These are phyloP conservation scores for Prosapia bicincta DNA, from an alignment of 2,888 invertebrate species.

Conservation along the genomic window DNA sequence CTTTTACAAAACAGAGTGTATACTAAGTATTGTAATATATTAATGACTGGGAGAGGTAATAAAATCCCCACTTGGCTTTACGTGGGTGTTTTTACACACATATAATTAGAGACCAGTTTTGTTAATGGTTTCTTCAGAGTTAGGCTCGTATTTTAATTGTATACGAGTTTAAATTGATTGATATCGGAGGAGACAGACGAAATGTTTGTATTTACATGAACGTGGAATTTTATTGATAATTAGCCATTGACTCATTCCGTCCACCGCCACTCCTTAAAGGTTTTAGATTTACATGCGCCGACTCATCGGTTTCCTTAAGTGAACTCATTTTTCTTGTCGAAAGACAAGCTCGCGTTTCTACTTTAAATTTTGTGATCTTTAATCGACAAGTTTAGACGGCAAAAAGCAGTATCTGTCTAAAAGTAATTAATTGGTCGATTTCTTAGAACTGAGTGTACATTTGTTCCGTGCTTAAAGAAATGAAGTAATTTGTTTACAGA, in stretches of 20 bases:
- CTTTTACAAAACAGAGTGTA: not conserved
- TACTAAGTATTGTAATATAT: not conserved
- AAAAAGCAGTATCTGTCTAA: no score
- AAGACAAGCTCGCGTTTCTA: no score
- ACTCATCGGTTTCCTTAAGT: not conserved
- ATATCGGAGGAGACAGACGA: not conserved
- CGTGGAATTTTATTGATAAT: conserved; percentile 2
- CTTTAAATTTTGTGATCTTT: no score
- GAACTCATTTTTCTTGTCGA: not conserved
- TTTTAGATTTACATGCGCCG: not conserved
- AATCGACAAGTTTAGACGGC: no score
- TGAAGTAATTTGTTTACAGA: no score
- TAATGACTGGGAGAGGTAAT: not conserved
- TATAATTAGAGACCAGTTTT: not conserved
- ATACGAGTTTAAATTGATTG: not conserved
- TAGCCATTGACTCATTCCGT: not conserved
- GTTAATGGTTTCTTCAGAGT: not conserved
- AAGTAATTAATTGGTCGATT: no score
- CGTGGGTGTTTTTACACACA: not conserved
- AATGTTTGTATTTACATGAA: not conserved
- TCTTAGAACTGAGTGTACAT: no score
- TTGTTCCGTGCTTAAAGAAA: no score
- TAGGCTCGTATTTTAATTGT: not conserved
- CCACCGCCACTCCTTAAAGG: not conserved
- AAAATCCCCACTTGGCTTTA: not conserved